These are phyloP conservation scores for Nesoenas mayeri DNA, from an alignment of 2,113 vertebrate species.

Conservation along the genomic window DNA sequence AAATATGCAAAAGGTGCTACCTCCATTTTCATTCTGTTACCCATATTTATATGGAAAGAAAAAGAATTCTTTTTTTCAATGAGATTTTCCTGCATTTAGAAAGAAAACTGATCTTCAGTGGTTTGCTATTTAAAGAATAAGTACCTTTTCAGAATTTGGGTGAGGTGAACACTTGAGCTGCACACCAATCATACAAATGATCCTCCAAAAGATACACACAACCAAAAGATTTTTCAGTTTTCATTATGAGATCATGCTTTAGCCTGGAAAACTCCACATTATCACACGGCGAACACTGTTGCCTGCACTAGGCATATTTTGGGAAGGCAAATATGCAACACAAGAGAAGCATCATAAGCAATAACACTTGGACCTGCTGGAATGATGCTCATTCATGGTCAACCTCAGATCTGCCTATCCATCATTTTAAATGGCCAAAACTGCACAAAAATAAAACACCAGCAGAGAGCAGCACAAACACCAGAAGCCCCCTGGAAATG, in stretches of 20 bases:
- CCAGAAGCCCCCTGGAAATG: not conserved
- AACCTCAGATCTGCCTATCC: not conserved
- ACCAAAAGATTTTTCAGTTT: not conserved
- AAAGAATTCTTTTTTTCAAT: fast-evolving
- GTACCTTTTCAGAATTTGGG: not conserved
- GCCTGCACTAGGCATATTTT: fast-evolving
- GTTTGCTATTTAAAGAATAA: not conserved
- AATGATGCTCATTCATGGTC: fast-evolving
- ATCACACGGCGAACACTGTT: not conserved
- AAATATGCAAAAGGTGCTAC: not conserved
- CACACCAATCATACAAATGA: fast-evolving
- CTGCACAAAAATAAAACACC: not conserved
- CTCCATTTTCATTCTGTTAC: not conserved
- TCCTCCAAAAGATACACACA: not conserved
- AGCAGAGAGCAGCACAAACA: conserved; percentile 54
- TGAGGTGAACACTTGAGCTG: fast-evolving
- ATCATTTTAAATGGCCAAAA: not conserved
- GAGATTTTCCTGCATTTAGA: not conserved
- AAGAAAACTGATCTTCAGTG: not conserved
- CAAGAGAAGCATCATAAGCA: fast-evolving
- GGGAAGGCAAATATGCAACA: not conserved
- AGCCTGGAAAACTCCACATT: not conserved
- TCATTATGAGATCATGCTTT: fast-evolving
- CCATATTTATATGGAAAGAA: not conserved
- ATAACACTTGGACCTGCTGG: not conserved